Conservation (phyloP, 92 coral and sea anemone species). For the Anthopleura xanthogrammica region DNA sequence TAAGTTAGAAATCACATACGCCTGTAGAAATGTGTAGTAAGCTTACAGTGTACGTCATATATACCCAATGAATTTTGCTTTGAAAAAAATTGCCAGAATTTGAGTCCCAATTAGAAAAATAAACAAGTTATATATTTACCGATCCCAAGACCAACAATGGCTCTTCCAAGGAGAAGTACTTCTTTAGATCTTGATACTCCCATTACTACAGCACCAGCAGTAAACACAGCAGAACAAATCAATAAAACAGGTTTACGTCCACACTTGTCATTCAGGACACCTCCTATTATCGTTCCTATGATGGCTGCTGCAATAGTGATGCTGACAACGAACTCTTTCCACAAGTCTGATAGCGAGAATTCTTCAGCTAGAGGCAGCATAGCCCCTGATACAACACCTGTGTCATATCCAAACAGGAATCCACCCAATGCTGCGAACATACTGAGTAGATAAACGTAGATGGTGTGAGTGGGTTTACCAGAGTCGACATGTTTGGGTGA, state of each 20-base stretch:
- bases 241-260: conserved; percentile 82
- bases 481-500: background rate
- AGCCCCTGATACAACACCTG: conserved; percentile 96
- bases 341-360: conserved; percentile 59
- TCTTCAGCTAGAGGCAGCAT: conserved; percentile 68
- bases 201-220: conserved; percentile 85
- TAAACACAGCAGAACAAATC: conserved; percentile 65
- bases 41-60: too few relatives aligned
- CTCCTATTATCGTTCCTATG: conserved; percentile 72
- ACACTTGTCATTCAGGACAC: conserved; percentile 60
- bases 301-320: conserved; percentile 83
- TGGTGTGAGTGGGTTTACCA: conserved; percentile 14
- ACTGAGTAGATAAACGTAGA: conserved; percentile 62
- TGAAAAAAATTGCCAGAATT: too few relatives aligned
- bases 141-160: conserved; percentile 84
- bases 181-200: conserved; percentile 63
- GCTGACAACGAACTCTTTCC: conserved; percentile 92
- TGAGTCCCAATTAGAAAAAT: too few relatives aligned
- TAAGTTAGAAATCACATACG: background rate
- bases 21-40: background rate
- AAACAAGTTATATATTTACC: conserved; percentile 42
- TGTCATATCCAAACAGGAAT: conserved; percentile 93
- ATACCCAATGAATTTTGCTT: too few relatives aligned
- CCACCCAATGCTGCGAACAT: conserved; percentile 93
- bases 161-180: conserved; percentile 71